phyloP scores from a whole-genome alignment of 1,140 invertebrate genomes.

The Aphaenogaster floridana region DNA sequence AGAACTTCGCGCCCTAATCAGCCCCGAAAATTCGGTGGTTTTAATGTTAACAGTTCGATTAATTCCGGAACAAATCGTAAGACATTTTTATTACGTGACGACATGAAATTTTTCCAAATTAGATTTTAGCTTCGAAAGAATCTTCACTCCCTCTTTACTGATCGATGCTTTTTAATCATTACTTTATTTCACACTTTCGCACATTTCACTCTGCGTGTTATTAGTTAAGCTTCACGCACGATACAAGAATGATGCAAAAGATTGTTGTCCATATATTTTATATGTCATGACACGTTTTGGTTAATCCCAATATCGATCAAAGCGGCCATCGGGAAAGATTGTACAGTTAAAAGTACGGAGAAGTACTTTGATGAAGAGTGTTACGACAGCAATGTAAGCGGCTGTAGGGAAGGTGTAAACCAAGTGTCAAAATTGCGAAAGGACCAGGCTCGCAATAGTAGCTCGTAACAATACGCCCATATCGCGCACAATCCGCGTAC shows the following conservation, averaged over 20 bases:
- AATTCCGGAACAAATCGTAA: background rate
- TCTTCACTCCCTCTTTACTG: background rate
- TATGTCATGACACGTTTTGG: background rate
- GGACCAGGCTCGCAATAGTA: conserved; percentile 58
- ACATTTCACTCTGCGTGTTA: background rate
- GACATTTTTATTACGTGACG: background rate
- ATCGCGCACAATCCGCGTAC: conserved; percentile 50
- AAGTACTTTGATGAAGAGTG: background rate
- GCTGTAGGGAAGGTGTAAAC: background rate
- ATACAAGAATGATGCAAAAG: background rate
- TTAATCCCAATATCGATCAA: background rate
- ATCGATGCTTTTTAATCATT: background rate
- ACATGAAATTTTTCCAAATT: background rate
- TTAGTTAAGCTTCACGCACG: background rate
- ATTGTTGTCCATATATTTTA: background rate
- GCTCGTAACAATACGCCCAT: conserved; percentile 48
- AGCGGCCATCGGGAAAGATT: conserved; percentile 15
- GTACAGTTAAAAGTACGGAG: conserved; percentile 23
- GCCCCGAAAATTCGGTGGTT: background rate
- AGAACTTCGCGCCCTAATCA: background rate
- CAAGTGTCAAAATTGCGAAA: conserved; percentile 37
- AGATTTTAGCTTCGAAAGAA: background rate
- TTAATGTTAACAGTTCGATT: background rate
- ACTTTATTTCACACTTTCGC: background rate
- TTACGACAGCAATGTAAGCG: background rate